A percentile compares a stretch with the other conserved stretches of the same genome.
These are phyloP conservation scores for Lasiurus cinereus DNA, from an alignment of 2,113 vertebrate genomes.

Conservation along the genomic window DNA sequence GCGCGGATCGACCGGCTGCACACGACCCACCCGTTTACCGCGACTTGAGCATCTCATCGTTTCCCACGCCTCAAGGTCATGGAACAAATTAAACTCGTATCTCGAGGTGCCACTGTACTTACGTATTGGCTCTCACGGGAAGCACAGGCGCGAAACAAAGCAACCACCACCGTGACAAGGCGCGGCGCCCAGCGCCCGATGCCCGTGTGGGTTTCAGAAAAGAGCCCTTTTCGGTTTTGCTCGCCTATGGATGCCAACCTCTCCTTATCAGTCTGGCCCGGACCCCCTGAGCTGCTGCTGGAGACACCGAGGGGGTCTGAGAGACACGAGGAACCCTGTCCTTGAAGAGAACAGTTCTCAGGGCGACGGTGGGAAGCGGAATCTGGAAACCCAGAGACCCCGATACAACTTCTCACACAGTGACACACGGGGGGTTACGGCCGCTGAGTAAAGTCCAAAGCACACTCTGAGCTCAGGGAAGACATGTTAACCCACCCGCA, in stretches of 20 bases:
- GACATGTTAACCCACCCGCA: neutral
- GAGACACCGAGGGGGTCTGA: neutral
- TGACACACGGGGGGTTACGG: neutral
- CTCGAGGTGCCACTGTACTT: neutral
- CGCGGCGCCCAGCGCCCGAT: neutral
- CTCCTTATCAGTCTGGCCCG: neutral
- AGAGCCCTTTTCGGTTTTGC: neutral
- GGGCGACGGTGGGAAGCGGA: neutral
- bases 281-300: no score
- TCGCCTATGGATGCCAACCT: neutral
- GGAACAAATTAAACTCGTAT: no score
- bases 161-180: no score
- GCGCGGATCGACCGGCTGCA: no score
- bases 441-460: neutral
- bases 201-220: neutral
- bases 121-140: neutral
- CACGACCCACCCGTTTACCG: no score
- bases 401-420: neutral
- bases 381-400: neutral
- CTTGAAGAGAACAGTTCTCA: neutral
- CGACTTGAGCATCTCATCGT: no score
- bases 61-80: no score
- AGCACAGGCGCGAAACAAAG: neutral
- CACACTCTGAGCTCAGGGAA: neutral
- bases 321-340: no score